These are phyloP conservation scores for Bombus cullumanus DNA, from an alignment of 1,140 invertebrate species.

Conservation along the genomic window DNA sequence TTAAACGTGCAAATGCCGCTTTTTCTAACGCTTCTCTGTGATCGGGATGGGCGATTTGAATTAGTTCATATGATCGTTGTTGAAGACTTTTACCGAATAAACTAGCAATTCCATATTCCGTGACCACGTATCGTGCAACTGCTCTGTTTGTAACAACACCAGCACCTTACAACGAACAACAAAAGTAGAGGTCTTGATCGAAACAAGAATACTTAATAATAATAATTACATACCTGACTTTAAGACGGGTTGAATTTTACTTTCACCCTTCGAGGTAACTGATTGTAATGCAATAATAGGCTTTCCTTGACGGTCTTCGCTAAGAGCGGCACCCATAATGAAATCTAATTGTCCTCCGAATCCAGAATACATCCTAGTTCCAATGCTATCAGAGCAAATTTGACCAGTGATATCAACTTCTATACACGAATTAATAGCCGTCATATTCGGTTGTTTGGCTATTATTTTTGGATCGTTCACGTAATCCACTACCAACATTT, in stretches of 20 bases:
- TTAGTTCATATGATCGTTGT: constrained; percentile 95
- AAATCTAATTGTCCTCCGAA: constrained; percentile 98
- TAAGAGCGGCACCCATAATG: constrained; percentile 94
- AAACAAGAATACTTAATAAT: neutral
- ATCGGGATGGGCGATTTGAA: constrained; percentile 95
- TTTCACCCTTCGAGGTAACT: constrained; percentile 91
- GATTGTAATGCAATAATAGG: constrained; percentile 97
- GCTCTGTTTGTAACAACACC: constrained; percentile 96
- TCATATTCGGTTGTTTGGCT: constrained; percentile 93
- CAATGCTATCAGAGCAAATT: constrained; percentile 95
- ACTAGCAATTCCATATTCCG: constrained; percentile 95
- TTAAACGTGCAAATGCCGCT: constrained; percentile 93
- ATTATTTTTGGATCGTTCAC: constrained; percentile 93
- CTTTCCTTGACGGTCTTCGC: constrained; percentile 94
- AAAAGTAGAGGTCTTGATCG: neutral
- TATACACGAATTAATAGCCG: constrained; percentile 98
- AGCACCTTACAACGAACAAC: constrained; percentile 86
- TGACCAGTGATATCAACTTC: constrained; percentile 98
- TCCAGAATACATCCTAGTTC: constrained; percentile 95
- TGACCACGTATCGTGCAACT: constrained; percentile 97
- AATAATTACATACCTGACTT: constrained; percentile 87
- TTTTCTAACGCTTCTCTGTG: constrained; percentile 94
- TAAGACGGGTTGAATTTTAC: constrained; percentile 94
- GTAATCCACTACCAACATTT: constrained; percentile 93
- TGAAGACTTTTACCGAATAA: constrained; percentile 96